phyloP scores from a whole-genome alignment of 2,113 vertebrate genomes.

The Tiliqua scincoides region DNA sequence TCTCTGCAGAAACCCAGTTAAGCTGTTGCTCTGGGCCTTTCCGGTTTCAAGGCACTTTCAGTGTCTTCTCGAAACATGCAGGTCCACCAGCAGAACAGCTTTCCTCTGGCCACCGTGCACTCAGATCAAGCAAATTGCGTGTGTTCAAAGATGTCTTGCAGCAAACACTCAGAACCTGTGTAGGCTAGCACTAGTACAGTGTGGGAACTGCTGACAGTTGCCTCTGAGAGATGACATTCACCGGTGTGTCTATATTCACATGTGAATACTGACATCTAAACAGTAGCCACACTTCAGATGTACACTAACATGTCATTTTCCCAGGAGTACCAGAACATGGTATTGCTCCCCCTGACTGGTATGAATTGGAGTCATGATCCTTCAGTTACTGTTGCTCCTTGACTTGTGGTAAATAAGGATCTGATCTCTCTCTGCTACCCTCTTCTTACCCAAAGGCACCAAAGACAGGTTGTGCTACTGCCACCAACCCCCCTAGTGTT shows the following conservation, averaged over 20 bases:
- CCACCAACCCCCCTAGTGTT: background rate
- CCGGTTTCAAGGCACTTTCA: background rate
- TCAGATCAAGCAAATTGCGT: too few relatives aligned
- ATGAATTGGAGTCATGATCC: background rate
- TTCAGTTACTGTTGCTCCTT: conserved; percentile 29
- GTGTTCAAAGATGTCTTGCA: too few relatives aligned
- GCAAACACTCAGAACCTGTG: too few relatives aligned
- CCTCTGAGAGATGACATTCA: too few relatives aligned
- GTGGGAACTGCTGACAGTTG: too few relatives aligned
- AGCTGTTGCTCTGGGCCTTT: background rate
- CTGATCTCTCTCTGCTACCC: background rate
- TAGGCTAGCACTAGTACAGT: too few relatives aligned
- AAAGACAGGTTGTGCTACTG: conserved; percentile 68
- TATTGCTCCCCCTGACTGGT: background rate
- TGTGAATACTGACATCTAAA: background rate
- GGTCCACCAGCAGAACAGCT: too few relatives aligned
- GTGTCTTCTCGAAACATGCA: too few relatives aligned
- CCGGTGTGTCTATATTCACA: too few relatives aligned
- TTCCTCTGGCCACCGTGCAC: too few relatives aligned
- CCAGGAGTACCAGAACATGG: accelerated
- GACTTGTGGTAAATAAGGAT: conserved; percentile 6
- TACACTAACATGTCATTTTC: background rate
- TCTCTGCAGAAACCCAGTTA: background rate
- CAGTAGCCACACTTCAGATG: background rate
- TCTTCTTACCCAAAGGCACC: conserved; percentile 63